Evolutionary conservation across 2,888 invertebrate genomes (phyloP), one percentile per base, ranked within the genome.

Genomic region (Ophonus ardosiacus): DNA sequence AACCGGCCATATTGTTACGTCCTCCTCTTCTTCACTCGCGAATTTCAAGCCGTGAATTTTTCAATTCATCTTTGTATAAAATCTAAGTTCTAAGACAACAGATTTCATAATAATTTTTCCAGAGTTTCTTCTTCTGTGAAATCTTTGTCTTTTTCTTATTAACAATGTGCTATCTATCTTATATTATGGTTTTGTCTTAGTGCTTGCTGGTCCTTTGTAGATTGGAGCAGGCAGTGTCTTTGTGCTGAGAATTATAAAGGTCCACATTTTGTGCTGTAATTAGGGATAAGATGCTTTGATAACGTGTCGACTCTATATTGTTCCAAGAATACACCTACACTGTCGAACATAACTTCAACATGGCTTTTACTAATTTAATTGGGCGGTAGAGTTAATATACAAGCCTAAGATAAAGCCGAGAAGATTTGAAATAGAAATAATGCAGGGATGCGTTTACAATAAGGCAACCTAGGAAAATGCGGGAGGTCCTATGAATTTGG

Each of bases 231-330:
- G 31, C 31, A 31, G n/a, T 68, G 68, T 68, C 68, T 68, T 68
- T 68, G 68, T 68, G 15, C 68, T 4, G 38, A 43, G 71, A 74
- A 74, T 74, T 74, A 74, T 74, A 74, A 74, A 74, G 71, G 71
- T 74, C 43, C 18, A 43, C 51, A 74, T 74, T 74, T 74, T 74
- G 71, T 43, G 40, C 43, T 43, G 40, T 74, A 74, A 74, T 74
- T 74, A 74, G 43, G 43, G 71, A 74, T 74, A 74, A 74, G 71
- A 74, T 43, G 71, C 71, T 74, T 68, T 68, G 68, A 68, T 68
- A 68, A 68, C 15, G 68, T 15, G 68, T 38, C 68, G 63, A 8
- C 13, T 63, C 63, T 63, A 21, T 21, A 63, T 63, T 63, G 63
- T 63, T 63, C 63, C 18, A 59, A 8, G 17, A 3, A 18, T 21